Evolutionary conservation across 2,113 vertebrate species (phyloP).

Genomic region (Dromaius novaehollandiae): DNA sequence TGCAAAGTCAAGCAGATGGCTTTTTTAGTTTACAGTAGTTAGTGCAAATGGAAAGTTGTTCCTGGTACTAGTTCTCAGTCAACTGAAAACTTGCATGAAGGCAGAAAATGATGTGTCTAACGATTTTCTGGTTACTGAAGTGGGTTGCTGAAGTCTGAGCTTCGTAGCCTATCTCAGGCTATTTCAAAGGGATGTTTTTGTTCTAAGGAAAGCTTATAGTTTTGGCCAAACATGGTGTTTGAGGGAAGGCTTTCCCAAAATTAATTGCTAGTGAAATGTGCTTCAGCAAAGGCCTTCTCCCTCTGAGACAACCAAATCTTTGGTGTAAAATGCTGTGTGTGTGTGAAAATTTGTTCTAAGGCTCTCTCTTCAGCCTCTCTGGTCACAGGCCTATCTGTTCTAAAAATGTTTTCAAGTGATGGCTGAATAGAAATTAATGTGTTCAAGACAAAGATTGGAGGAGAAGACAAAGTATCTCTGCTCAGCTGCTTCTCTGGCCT

Average conservation of each 20-base stretch:
- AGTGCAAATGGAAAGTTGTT: not conserved
- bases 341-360: not conserved
- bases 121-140: not conserved
- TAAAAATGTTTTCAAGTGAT: not conserved
- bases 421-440: fast-evolving
- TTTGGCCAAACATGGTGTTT: not conserved
- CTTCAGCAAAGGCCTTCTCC: not conserved
- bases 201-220: not conserved
- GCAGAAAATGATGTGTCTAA: conserved; percentile 38
- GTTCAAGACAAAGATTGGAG: not conserved
- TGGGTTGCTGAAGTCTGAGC: not conserved
- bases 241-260: not conserved
- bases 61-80: not conserved
- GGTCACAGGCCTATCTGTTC: not conserved
- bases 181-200: not conserved
- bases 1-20: not conserved
- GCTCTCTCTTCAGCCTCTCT: not conserved
- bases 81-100: not conserved
- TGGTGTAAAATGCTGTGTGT: not conserved
- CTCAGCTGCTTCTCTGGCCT: not conserved
- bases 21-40: conserved; percentile 15
- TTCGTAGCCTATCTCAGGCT: not conserved
- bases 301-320: not conserved
- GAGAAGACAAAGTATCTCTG: not conserved
- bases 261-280: not conserved